These are phyloP conservation scores for Cettia cetti DNA, from an alignment of 2,113 vertebrate species.

Conservation along the genomic window DNA sequence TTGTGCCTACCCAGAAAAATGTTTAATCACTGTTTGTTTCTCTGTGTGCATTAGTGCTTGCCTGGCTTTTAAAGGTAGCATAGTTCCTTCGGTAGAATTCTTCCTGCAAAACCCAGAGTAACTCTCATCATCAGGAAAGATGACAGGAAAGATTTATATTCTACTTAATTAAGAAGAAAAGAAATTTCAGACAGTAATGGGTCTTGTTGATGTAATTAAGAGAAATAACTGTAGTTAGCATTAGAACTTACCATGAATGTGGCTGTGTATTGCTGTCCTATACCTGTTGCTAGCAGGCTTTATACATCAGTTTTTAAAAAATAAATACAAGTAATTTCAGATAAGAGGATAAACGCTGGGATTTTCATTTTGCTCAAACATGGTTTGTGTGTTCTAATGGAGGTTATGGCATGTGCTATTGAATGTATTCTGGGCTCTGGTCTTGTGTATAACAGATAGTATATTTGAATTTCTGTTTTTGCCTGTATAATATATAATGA, in stretches of 20 bases:
- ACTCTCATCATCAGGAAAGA: background rate
- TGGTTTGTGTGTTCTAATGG: background rate
- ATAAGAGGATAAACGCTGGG: background rate
- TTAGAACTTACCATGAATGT: background rate
- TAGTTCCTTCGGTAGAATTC: background rate
- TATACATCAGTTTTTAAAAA: background rate
- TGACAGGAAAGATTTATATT: background rate
- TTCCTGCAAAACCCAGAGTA: background rate
- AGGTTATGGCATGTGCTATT: background rate
- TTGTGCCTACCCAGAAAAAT: background rate
- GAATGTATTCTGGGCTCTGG: background rate
- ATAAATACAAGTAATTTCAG: background rate
- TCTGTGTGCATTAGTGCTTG: conserved; percentile 7
- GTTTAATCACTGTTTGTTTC: background rate
- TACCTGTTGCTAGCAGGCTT: background rate
- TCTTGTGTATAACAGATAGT: background rate
- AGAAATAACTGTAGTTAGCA: background rate
- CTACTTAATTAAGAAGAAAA: background rate
- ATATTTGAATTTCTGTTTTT: background rate
- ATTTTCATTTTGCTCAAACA: background rate
- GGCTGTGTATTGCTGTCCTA: background rate
- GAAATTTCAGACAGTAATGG: background rate
- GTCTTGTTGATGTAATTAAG: background rate
- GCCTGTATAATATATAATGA: background rate
- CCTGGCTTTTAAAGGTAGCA: background rate